Base-by-base conservation (phyloP, 2,113 vertebrate genomes). In the Hemiscyllium ocellatum region DNA sequence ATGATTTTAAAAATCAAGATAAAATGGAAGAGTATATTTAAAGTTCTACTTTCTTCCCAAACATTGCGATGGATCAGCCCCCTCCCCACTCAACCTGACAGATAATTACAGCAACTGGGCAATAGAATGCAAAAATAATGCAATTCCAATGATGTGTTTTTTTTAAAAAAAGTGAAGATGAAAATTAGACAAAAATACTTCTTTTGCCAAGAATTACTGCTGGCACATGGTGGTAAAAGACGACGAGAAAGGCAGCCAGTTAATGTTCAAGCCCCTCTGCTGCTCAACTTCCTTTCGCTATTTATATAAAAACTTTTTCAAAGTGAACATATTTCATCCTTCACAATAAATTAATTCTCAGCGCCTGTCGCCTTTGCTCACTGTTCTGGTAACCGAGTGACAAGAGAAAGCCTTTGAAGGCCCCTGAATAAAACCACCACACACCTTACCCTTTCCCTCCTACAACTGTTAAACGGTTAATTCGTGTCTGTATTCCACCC, bases 391-490 rank as follows among this genome's bases (percentile, higher is more conserved):
- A 70, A 93, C 61, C 89, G 61, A 93, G 61, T 93, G 61, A 93
- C 89, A 93, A 68, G 89, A 19, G 52, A 65, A 90, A 93, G 89
- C 89, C 89, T 93, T 66, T 68, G 61, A 93, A 93, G 89, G 89
- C 89, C 89, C 33, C 89, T 66, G 89, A 93, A 93, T 66, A 93
- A 93, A 93, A 93, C n/a, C 61, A 93, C 37, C 37, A 93, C 89
- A 93, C 50, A 90, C 33, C 29, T 90, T 33, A 61, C 42, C 89
- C 89, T 61, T 93, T 19, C 89, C 89, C 89, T 66, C 3, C 61
- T 66, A 93, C 66, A 66, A 93, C 66, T 93, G 37, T 68, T 37
- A 93, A n/a, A 93, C 33, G 89, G 89, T 93, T 68, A 93, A 93
- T 93, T 37, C 89, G 37, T 61, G 42, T 52, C 42, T 47, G 42